Evolutionary conservation across 2,797 vertebrate species (phyloP).

Genomic region (Neosilurus mollespiculum): DNA sequence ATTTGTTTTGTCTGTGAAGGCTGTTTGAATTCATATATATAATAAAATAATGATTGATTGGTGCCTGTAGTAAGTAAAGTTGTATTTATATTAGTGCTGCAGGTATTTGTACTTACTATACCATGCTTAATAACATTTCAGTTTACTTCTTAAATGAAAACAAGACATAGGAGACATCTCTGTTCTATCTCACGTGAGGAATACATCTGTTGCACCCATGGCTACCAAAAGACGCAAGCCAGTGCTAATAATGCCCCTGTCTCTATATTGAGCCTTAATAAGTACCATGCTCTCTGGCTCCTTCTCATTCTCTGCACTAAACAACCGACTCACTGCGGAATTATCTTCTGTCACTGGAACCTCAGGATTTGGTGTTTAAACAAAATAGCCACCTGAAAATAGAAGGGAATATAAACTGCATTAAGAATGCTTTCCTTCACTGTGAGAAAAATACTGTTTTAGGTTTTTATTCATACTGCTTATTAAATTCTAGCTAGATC

Average conservation of each 20-base stretch:
- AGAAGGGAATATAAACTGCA: conserved; percentile 20
- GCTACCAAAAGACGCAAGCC: conserved; percentile 39
- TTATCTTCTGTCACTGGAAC: conserved; percentile 31
- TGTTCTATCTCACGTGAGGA: conserved; percentile 1
- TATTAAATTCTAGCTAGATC: neutral
- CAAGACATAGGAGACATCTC: neutral
- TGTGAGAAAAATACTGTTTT: neutral
- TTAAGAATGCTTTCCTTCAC: neutral
- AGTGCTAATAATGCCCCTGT: conserved; percentile 52
- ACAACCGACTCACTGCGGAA: conserved; percentile 34
- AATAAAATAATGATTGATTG: neutral
- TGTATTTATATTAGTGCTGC: conserved; percentile 10
- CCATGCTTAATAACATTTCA: neutral
- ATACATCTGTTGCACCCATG: conserved; percentile 11
- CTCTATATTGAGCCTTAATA: conserved; percentile 53
- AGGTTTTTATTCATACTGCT: neutral
- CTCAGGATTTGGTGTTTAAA: conserved; percentile 38
- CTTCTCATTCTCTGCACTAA: conserved; percentile 28
- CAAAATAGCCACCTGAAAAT: neutral
- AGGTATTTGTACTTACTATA: neutral
- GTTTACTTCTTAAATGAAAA: conserved; percentile 2
- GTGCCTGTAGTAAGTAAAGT: neutral
- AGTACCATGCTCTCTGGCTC: conserved; percentile 42
- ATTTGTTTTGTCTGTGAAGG: neutral
- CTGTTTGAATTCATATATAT: neutral